Percentiles rank a stretch among this genome's conserved stretches.
Conservation (phyloP, 2,888 invertebrate species). For the Thereva nobilitata region DNA sequence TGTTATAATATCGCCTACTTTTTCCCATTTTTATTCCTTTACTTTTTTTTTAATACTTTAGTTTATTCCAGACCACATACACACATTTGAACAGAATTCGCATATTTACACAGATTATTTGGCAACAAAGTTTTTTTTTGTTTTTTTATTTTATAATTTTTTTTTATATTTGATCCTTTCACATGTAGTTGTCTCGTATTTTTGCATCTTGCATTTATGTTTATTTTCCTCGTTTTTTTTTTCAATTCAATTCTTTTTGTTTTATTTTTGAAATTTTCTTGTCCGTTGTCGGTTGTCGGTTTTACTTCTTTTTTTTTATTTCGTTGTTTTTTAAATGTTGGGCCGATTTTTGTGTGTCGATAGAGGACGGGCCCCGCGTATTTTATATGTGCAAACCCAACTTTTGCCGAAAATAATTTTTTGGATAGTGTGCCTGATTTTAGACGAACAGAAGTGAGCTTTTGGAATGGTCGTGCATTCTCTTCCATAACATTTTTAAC, state of each 20-base stretch:
- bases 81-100: background rate
- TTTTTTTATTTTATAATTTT: constrained; percentile 15
- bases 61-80: constrained; percentile 28
- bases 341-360: constrained; percentile 35
- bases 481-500: constrained; percentile 14
- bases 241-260: constrained; percentile 16
- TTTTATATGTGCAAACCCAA: constrained; percentile 28
- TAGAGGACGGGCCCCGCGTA: constrained; percentile 32
- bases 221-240: constrained; percentile 29
- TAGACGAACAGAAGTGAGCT: constrained; percentile 42
- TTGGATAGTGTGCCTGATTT: constrained; percentile 42
- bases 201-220: constrained; percentile 31
- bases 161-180: constrained; percentile 10
- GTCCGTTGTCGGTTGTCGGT: background rate
- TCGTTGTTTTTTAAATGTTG: constrained; percentile 33
- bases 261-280: constrained; percentile 13
- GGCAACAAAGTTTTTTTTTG: constrained; percentile 24
- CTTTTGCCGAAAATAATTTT: constrained; percentile 42
- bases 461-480: constrained; percentile 42
- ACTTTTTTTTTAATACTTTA: constrained; percentile 25
- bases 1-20: constrained; percentile 30
- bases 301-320: constrained; percentile 5
- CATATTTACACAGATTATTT: constrained; percentile 32
- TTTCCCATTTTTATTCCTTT: constrained; percentile 13
- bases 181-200: constrained; percentile 31